Evolutionary conservation across 2,797 vertebrate genomes (phyloP).

Genomic region (Crocidura indochinensis): DNA sequence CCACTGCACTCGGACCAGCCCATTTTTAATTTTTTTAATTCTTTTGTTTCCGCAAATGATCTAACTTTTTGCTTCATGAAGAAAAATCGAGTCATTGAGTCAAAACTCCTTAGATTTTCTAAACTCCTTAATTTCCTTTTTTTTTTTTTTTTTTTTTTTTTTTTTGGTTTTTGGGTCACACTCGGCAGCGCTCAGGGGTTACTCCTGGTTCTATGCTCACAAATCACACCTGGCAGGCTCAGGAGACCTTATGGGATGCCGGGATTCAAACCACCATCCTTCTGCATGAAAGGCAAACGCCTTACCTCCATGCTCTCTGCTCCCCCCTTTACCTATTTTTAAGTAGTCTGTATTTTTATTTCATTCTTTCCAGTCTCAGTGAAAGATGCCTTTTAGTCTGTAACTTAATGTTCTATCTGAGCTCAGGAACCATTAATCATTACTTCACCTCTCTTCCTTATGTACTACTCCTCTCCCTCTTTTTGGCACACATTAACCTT

Average conservation of each 20-base stretch:
- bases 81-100: background rate
- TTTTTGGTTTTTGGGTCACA: too few species aligned
- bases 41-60: background rate
- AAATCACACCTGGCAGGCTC: too few species aligned
- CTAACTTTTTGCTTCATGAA: slow-evolving; percentile 4
- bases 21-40: too few species aligned
- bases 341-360: slow-evolving; percentile 17
- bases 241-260: too few species aligned
- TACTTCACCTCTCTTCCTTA: slow-evolving; percentile 35
- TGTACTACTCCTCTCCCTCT: background rate
- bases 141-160: too few species aligned
- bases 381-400: background rate
- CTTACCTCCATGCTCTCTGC: too few species aligned
- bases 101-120: background rate
- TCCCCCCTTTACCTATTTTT: background rate
- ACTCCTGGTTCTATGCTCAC: too few species aligned
- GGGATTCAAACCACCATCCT: too few species aligned
- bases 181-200: too few species aligned
- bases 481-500: background rate
- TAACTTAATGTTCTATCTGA: background rate
- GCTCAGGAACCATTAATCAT: background rate
- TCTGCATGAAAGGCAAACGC: too few species aligned
- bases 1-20: too few species aligned
- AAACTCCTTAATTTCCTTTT: too few species aligned
- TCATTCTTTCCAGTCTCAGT: background rate